These are phyloP conservation scores for Chelon labrosus DNA, from an alignment of 2,797 vertebrate genomes.

Conservation along the genomic window DNA sequence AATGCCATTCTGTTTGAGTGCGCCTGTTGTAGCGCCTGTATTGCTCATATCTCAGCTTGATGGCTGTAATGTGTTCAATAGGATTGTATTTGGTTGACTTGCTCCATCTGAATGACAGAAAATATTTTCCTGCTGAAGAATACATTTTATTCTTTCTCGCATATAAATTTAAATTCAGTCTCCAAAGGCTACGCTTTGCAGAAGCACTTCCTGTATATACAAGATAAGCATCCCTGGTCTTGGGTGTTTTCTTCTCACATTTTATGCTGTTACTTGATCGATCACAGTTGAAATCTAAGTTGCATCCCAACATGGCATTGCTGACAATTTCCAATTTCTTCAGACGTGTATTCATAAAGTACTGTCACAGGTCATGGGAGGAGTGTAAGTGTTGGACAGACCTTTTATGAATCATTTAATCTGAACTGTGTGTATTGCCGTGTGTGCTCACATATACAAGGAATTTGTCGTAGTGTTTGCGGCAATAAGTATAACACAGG, in stretches of 20 bases:
- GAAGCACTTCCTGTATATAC: not conserved
- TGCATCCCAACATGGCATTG: not conserved
- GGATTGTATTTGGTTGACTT: not conserved
- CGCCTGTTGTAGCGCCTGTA: constrained; percentile 8
- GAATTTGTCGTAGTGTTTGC: no score
- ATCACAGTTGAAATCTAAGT: not conserved
- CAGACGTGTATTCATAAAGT: not conserved
- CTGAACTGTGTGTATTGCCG: no score
- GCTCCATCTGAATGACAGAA: not conserved
- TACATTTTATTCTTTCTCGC: not conserved
- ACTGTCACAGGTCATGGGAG: not conserved
- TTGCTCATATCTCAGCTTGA: constrained; percentile 26
- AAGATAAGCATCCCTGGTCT: not conserved
- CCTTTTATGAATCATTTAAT: constrained; percentile 29
- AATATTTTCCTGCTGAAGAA: not conserved
- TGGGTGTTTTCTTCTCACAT: not conserved
- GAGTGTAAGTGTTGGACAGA: not conserved
- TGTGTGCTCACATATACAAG: no score
- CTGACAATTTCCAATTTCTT: not conserved
- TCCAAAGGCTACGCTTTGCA: not conserved
- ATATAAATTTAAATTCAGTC: not conserved
- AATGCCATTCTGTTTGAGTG: constrained; percentile 22
- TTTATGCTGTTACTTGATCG: not conserved
- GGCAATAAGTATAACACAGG: no score
- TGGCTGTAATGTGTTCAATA: constrained; percentile 7